phyloP scores from a whole-genome alignment of 2,888 invertebrate species.

The Cephalotes varians region DNA sequence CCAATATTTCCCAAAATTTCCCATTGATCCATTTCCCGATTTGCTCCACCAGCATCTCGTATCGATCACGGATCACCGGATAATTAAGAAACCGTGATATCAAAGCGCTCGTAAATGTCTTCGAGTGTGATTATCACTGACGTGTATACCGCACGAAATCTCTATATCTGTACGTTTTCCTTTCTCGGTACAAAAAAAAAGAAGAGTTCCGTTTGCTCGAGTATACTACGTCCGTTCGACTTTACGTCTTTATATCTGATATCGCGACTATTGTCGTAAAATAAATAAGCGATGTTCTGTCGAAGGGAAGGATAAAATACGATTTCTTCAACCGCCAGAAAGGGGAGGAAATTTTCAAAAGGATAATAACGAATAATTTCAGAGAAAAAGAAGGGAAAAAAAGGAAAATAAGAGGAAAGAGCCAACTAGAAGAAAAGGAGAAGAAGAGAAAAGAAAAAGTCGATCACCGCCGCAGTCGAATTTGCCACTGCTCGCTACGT shows the following conservation, averaged over 20 bases:
- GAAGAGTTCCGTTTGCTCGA: neutral
- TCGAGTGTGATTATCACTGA: constrained; percentile 23
- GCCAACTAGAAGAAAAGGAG: constrained; percentile 1
- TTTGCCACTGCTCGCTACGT: constrained; percentile 72
- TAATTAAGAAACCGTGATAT: neutral
- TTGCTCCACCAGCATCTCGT: constrained; percentile 79
- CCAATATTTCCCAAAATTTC: constrained; percentile 75
- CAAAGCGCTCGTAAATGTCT: neutral
- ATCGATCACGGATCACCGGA: neutral
- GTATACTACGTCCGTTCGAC: neutral
- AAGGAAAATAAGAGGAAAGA: neutral
- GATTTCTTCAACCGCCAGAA: too few relatives aligned
- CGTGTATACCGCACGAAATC: neutral
- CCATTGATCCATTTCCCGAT: constrained; percentile 78
- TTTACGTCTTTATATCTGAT: neutral
- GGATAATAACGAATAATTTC: too few relatives aligned
- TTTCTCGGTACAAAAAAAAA: neutral
- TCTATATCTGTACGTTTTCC: neutral
- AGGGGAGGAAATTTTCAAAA: too few relatives aligned
- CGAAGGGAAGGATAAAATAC: neutral
- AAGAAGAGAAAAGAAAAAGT: constrained; percentile 66
- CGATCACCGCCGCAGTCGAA: constrained; percentile 77
- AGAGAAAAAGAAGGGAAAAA: neutral
- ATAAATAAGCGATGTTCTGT: constrained; percentile 2
- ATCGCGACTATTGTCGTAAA: constrained; percentile 7